Percentiles rank a stretch among this genome's conserved stretches.
phyloP scores from a whole-genome alignment of 2,888 invertebrate genomes.

The Trissoscelio sp. region DNA sequence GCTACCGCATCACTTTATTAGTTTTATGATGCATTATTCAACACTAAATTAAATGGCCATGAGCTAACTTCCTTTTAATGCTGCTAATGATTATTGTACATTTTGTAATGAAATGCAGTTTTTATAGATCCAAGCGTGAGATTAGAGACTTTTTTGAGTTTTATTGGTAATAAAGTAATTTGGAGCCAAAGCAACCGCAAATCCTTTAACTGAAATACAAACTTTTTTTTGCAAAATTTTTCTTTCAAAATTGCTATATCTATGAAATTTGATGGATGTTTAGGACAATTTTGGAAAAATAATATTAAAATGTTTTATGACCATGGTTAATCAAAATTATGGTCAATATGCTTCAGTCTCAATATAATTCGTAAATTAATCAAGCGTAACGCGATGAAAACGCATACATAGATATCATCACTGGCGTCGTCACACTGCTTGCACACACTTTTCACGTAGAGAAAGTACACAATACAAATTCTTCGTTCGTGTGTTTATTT shows the following conservation, averaged over 20 bases:
- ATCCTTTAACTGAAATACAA: background rate
- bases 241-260: no score
- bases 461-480: conserved; percentile 67
- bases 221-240: no score
- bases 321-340: conserved; percentile 33
- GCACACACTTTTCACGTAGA: conserved; percentile 67
- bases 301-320: background rate
- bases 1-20: conserved; percentile 67
- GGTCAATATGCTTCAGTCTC: conserved; percentile 6
- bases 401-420: conserved; percentile 55
- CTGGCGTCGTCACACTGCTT: conserved; percentile 57
- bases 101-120: conserved; percentile 51
- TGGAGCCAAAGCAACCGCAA: background rate
- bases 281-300: no score
- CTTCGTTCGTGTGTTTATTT: conserved; percentile 57
- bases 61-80: conserved; percentile 63
- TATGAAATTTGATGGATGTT: no score
- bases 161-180: conserved; percentile 24
- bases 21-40: conserved; percentile 65
- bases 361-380: conserved; percentile 41
- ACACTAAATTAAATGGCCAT: conserved; percentile 59
- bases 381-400: conserved; percentile 60
- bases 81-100: conserved; percentile 40
- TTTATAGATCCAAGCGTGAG: conserved; percentile 24
- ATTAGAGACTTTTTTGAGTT: conserved; percentile 4